Evolutionary conservation across 2,888 invertebrate species (phyloP), one percentile per base, ranked within the genome.

Genomic region (Acanthosepion esculentum): DNA sequence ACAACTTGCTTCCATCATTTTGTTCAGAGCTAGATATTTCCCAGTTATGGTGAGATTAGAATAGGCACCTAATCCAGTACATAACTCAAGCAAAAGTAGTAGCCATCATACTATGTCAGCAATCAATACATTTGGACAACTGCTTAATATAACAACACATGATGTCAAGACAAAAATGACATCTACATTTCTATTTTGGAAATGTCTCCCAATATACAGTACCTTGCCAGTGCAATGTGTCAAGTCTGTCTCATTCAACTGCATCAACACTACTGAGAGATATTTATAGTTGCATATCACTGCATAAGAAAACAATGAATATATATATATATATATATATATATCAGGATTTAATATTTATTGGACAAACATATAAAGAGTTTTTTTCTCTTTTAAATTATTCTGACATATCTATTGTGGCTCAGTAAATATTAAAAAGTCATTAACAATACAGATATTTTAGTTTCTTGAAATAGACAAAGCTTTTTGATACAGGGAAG

Each of bases 111-210:
- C 78, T 7, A 78, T 33, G 33, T 78, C 18, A 33, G 78, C 18
- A 78, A 78, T 78, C 78, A 78, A 78, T 78, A 78, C n/a, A 78
- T 78, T 33, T 78, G n/a, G 78, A 78, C 78, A 78, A 78, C 78
- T n/a, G 78, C 78, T 78, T 78, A 78, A 78, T 78, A 78, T 78
- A 78, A 78, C 23, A 20, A 23, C 59, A 59, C 78, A 78, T 78
- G 78, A 78, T 78, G 78, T 78, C 78, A 78, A 78, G 78, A 78
- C 78, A 78, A 29, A 78, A n/a, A 78, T 78, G 78, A 78, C 78
- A 78, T 78, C n/a, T 78, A n/a, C 78, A n/a, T 78, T 78, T 78
- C 78, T 78, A n/a, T 78, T 78, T 78, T 78, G n/a, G 78, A 78
- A 78, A 78, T 78, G 78, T 78, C 78, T 78, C 33, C n/a, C 78